Base-by-base conservation (phyloP, 2,888 invertebrate species). In the Amphipyra berbera region DNA sequence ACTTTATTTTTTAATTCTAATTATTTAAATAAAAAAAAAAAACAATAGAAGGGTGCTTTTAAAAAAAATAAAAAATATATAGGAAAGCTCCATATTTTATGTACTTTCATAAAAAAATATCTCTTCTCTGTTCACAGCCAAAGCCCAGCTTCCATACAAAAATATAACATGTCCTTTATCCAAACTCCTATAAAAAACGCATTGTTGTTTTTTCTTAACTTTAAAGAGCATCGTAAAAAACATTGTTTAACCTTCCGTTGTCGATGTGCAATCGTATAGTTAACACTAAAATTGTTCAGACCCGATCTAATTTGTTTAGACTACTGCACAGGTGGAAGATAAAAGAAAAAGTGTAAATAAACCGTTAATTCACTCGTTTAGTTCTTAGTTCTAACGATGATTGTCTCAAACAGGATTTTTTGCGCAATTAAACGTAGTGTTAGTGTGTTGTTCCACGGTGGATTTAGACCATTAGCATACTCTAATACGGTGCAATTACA, bases 241-340 rank as follows among this genome's bases (percentile, higher is more conserved):
- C 21, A 2, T 10, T 44, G 21, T 37, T 27, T 30, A 37, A 21
- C 21, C 15, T 12, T n/a, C 8, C 8, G 27, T 8, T 7, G 12
- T 15, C 13, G 14, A 41, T 21, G 44, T 15, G 10, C 53, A 58
- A 46, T 73, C n/a, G 33, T 6, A 15, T 6, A 12, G 27, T 64
- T 21, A 49, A 47, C 49, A 15, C 48, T 1, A 13, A 42, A 49
- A 73, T 61, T 42, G 46, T 45, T 69, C 49, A 42, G 37, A 53
- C n/a, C 6, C 42, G 13, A 14, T 57, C 10, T 5, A 30, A 48
- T 47, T 35, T 75, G 79, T 77, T 79, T 79, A 76, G 60, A 49
- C 56, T 75, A 42, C 57, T 21, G 6, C 0, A 14, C 72, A 71
- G 57, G 67, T 62, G 61, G 30, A 13, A 66, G 63, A 77, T 73